phyloP scores from a whole-genome alignment of 2,113 vertebrate genomes.

The Oenanthe melanoleuca region DNA sequence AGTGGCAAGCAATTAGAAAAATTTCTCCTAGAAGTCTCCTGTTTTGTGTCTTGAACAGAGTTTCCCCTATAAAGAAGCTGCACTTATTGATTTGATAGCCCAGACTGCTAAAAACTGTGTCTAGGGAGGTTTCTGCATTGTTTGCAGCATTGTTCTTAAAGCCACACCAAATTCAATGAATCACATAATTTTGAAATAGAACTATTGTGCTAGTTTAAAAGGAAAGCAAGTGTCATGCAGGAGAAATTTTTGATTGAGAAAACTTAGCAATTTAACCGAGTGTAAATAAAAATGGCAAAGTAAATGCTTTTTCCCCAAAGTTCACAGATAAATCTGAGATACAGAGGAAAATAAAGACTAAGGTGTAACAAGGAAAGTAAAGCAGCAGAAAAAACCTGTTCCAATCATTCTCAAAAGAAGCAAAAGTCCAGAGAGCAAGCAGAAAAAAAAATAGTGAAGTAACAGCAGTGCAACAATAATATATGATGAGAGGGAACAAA shows the following conservation, averaged over 20 bases:
- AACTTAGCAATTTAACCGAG: not conserved
- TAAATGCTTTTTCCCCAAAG: not conserved
- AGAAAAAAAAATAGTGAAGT: not conserved
- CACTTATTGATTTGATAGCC: not conserved
- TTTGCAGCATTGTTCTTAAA: not conserved
- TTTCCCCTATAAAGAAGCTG: not conserved
- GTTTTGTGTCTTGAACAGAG: not conserved
- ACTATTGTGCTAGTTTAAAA: not conserved
- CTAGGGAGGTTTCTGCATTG: not conserved
- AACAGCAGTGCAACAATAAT: not conserved
- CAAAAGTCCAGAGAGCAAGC: not conserved
- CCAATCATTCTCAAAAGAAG: not conserved
- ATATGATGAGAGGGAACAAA: not conserved
- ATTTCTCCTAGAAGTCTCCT: not conserved
- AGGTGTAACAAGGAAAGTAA: not conserved
- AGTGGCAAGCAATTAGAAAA: not conserved
- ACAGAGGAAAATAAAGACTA: not conserved
- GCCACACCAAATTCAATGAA: not conserved
- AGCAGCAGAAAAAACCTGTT: not conserved
- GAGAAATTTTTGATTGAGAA: not conserved
- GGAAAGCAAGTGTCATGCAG: not conserved
- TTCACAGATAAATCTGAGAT: not conserved
- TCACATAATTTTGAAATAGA: not conserved
- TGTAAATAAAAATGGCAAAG: not conserved
- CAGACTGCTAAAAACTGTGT: not conserved